Evolutionary conservation across 2,113 vertebrate species (phyloP), one percentile per base, ranked within the genome.

Genomic region (Girardinichthys multiradiatus): DNA sequence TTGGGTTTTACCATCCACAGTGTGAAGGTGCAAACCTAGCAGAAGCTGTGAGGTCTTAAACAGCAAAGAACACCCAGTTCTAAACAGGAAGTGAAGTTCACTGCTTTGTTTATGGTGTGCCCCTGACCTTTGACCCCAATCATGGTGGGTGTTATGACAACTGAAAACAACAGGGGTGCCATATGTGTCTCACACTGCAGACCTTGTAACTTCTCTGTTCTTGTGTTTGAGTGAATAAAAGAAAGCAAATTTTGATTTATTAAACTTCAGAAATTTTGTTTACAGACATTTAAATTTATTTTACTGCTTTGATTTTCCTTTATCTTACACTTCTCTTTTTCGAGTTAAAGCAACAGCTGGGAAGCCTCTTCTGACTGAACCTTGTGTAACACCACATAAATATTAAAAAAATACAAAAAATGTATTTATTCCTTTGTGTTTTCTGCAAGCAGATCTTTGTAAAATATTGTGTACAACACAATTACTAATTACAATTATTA

Each of bases 81-180:
- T 82, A 84, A 87, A 90, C 90, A 91, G 90, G 89, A 92, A 89
- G 81, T 80, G 57, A 73, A 75, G 76, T 80, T 85, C 83, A 73
- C 69, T 51, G 7, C 76, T 72, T 73, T 91, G 86, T 88, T 91
- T 89, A 92, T 68, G 30, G 57, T 33, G 65, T 77, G 72, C 74
- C 77, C 45, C 75, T 76, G 6, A 84, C 87, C 85, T 91, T 17
- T 86, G 79, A 80, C 82, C 57, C 70, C 42, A 66, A 69, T 59
- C 80, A 78, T 70, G 74, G 70, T 64, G 77, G 77, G 68, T 90
- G 83, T 85, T 87, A 82, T 87, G 77, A 80, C 77, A 77, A 76
- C 64, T 79, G 73, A 84, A 51, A 72, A 64, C 66, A 71, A 13
- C 30, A 29, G 57, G 63, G 76, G 48, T 37, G 66, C 76, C 64